Evolutionary conservation across 2,888 invertebrate genomes (phyloP), one percentile per base, ranked within the genome.

Genomic region (Eremobia ochroleuca): DNA sequence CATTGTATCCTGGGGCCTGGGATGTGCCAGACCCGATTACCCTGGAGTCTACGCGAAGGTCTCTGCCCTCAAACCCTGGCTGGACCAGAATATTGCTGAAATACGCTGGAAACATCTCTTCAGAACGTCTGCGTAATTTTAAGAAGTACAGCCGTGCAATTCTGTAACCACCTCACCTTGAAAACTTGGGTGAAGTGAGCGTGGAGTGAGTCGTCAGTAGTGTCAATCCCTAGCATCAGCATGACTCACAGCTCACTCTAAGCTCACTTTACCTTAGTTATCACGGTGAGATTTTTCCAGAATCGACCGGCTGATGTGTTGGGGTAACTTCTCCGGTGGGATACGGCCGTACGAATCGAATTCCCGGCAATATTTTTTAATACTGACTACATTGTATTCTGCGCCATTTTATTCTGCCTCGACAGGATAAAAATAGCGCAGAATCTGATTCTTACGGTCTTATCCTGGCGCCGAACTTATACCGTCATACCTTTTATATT

Each of bases 11-110:
- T 97, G 96, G 94, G 96, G 97, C 0, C 87, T 95, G 0, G 97
- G 97, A 0, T 97, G 97, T 61, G 97, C 96, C 0, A 91, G 96
- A 81, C 96, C 97, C 0, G 92, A 93, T 25, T 97, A 93, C 82
- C 97, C 97, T 2, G 97, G 97, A 31, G 96, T 97, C 0, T 97
- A 97, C 87, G 92, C 97, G 1, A 96, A 95, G 85, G 93, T 97
- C 2, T 94, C 97, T 31, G 94, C 95, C 0, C 83, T 97, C 25
- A 93, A 96, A 28, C 79, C 74, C 40, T 97, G 97, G 97, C 88
- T 97, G 2, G 95, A 96, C 34, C 88, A 92, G 21, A 94, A 92
- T 74, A 92, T 94, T 18, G 65, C 86, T 0, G 85, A 79, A 15
- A 59, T 96, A 49, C 92, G 93, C 77, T 80, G 92, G 69, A 94